Conservation (phyloP, 2,797 vertebrate species). For the Micrastur ruficollis region DNA sequence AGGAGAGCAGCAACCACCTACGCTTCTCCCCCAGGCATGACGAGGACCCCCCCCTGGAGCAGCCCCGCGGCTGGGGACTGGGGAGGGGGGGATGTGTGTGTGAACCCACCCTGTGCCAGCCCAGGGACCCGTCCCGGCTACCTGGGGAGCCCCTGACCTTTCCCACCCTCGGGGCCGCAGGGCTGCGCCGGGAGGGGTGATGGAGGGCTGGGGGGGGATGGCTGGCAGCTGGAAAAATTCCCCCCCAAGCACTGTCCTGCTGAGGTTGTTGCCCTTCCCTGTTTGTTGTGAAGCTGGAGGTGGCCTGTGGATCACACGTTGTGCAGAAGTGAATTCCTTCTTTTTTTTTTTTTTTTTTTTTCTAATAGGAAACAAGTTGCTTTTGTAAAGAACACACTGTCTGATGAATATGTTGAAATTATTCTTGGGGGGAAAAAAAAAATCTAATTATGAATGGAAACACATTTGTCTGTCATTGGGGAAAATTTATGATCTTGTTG, state of each 20-base stretch:
- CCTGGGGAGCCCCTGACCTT: not conserved
- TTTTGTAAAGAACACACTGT: constrained; percentile 78
- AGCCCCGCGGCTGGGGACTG: not conserved
- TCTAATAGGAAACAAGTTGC: constrained; percentile 66
- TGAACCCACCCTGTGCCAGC: not conserved
- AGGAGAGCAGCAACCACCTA: not conserved
- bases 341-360: not conserved
- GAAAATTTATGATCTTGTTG: constrained; percentile 66
- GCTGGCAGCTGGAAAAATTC: not conserved
- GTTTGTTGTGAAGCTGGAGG: constrained; percentile 71
- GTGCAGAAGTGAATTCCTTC: constrained; percentile 70
- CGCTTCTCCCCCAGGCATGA: not conserved
- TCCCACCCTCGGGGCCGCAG: not conserved
- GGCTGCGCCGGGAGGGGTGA: not conserved
- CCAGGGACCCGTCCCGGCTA: not conserved
- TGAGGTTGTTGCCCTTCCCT: constrained; percentile 63
- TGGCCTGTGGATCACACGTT: constrained; percentile 71
- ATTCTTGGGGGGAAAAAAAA: constrained; percentile 19
- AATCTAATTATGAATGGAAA: constrained; percentile 73
- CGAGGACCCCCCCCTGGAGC: constrained; percentile 1
- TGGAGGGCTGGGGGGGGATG: not conserved
- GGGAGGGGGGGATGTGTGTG: no score
- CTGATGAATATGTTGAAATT: constrained; percentile 69
- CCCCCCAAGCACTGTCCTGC: constrained; percentile 36
- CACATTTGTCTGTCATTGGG: constrained; percentile 74